These are phyloP conservation scores for Lates calcarifer DNA, from an alignment of 2,113 vertebrate species.

Conservation along the genomic window DNA sequence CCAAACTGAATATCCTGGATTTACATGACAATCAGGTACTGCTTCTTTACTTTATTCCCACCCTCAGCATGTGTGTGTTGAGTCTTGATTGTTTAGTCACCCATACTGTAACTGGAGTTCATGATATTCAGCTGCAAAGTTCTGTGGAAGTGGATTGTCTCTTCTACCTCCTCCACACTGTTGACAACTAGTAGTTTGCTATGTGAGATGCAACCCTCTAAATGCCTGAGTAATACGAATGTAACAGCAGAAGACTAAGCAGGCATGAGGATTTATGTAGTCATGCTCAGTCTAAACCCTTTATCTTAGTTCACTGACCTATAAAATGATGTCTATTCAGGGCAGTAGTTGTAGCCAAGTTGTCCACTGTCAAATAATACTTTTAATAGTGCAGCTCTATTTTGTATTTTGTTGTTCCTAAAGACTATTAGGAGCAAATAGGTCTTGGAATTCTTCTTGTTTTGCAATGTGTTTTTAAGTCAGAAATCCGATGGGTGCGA, in stretches of 20 bases:
- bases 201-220: not conserved
- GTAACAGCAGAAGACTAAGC: conserved; percentile 26
- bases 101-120: not conserved
- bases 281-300: not conserved
- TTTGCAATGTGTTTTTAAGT: not conserved
- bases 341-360: not conserved
- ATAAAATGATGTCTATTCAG: not conserved
- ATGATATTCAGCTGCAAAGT: conserved; percentile 11
- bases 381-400: not conserved
- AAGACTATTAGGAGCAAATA: conserved; percentile 2
- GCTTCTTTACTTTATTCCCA: not conserved
- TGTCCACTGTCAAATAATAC: not conserved
- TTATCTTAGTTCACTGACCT: not conserved
- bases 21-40: conserved; percentile 96
- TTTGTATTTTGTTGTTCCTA: not conserved
- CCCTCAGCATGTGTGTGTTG: conserved; percentile 7
- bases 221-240: conserved; percentile 6
- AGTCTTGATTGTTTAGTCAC: conserved; percentile 1
- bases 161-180: conserved; percentile 2
- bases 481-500: not conserved
- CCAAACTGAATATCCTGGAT: conserved; percentile 93
- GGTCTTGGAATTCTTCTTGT: not conserved
- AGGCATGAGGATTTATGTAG: conserved; percentile 8
- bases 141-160: conserved; percentile 2
- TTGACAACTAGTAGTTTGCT: not conserved